Evolutionary conservation across 2,113 vertebrate genomes (phyloP), one percentile per base, ranked within the genome.

Genomic region (Neolamprologus kungweensis): DNA sequence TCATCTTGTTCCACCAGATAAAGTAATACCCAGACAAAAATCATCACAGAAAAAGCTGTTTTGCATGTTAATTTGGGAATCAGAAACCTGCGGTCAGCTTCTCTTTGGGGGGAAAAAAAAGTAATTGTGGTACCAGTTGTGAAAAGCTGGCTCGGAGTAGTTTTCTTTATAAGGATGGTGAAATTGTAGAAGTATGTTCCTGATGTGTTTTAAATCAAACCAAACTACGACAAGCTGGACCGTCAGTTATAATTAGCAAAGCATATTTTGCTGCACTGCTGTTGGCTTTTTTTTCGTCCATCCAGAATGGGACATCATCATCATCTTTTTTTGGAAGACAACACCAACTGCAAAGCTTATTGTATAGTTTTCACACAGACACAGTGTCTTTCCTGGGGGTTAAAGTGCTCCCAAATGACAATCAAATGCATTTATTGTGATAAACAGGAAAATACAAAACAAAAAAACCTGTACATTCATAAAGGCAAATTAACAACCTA

Each of bases 381-480:
- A 85, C 9, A 13, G 28, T 17, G 8, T 17, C 50, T 35, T 51
- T 58, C 19, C 28, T 19, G 8, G 8, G 23, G n/a, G n/a, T 71
- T 31, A 26, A 45, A 54, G 17, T 45, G 13, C 35, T 11, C 26
- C 80, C 4, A 57, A 57, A 51, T 86, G 55, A 45, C 1, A n/a
- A 87, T 80, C 12, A 79, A 81, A 73, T 85, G 82, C 28, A 81
- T 95, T 96, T 95, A 96, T 93, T 95, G 37, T 71, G 60, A 71
- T 78, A 91, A 86, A 47, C 8, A n/a, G 23, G 37, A 68, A 80
- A 87, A 82, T 54, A 78, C 68, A 53, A 65, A 65, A 86, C 21
- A 78, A 6, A 92, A 21, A 88, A 81, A 90, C 83, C 87, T 88
- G 23, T 85, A 85, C 60, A 89, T 40, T 60, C 2, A 86, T 26